Evolutionary conservation across 2,888 invertebrate species (phyloP).

Genomic region (Lasius platythorax): DNA sequence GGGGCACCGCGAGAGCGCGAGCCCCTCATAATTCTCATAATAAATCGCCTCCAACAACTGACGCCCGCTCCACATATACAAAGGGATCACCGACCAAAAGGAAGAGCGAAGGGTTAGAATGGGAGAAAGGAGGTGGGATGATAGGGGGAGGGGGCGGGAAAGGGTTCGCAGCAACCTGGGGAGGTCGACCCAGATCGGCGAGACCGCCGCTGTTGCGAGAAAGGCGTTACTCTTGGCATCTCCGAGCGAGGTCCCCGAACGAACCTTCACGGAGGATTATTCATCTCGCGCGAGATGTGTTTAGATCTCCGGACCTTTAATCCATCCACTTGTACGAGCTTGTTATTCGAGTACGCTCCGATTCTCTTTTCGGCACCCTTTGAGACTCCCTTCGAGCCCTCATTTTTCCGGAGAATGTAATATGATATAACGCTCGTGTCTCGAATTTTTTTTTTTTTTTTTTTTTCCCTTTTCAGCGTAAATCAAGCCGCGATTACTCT

Average conservation of each 20-base stretch:
- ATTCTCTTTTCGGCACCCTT: background rate
- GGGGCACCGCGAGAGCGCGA: constrained; percentile 69
- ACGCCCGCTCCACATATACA: constrained; percentile 73
- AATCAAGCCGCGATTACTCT: background rate
- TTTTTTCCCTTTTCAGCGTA: background rate
- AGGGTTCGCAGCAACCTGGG: constrained; percentile 56
- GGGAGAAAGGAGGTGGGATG: background rate
- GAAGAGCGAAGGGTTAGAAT: constrained; percentile 57
- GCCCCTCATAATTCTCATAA: constrained; percentile 84
- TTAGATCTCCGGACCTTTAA: constrained; percentile 16
- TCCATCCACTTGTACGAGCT: background rate
- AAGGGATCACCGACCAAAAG: constrained; percentile 70
- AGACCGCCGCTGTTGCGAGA: constrained; percentile 64
- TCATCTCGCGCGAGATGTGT: background rate
- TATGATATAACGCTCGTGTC: background rate
- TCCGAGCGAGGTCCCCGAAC: background rate
- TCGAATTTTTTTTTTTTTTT: background rate
- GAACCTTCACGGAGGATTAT: constrained; percentile 22
- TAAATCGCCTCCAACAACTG: constrained; percentile 82
- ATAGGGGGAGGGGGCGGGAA: background rate
- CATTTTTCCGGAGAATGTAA: background rate
- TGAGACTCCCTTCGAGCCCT: background rate
- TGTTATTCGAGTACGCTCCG: background rate
- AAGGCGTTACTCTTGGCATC: constrained; percentile 60
- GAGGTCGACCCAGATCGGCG: constrained; percentile 65